Evolutionary conservation across 2,888 invertebrate species (phyloP), one percentile per base, ranked within the genome.

Genomic region (Heliconius cydno): DNA sequence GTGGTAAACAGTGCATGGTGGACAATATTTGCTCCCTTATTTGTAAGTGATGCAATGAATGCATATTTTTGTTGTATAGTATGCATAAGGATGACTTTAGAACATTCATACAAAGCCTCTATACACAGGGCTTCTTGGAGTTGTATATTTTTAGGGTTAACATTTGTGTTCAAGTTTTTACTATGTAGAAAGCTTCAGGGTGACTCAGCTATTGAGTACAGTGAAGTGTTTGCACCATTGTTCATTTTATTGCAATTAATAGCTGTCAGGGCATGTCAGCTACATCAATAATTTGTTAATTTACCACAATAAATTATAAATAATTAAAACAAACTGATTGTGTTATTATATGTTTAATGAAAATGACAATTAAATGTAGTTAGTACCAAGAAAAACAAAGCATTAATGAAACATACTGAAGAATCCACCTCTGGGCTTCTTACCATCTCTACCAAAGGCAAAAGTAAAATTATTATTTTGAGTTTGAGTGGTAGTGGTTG

Each of bases 21-120:
- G 97, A 96, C 96, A 80, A 97, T 98, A 78, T 99, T 99, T 92
- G 96, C 97, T 28, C 99, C 99, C 0, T 94, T 99, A 60, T 99
- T 99, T 94, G 96, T 98, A 65, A 98, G 98, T 85, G 98, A 99
- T 95, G 98, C 98, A 46, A 96, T 99, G 84, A 98, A 98, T 93
- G 97, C 98, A 46, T 99, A 99, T 91, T 99, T 99, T 91, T 98
- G 98, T 88, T 97, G 98, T 76, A 99, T 99, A 86, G 98, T 99
- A 80, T 98, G 98, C 88, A 98, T 99, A 86, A 96, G 99, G 86
- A 98, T 98, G 97, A 97, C 97, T 87, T 95, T 98, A 87, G 98
- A 98, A 86, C 97, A 96, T 84, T 96, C 97, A 85, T 96, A 97
- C 80, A 97, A 97, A 90, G 96, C 96, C 77, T 98, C 98, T n/a